These are phyloP conservation scores for Aethina tumida DNA, from an alignment of 1,140 invertebrate species.

Conservation along the genomic window DNA sequence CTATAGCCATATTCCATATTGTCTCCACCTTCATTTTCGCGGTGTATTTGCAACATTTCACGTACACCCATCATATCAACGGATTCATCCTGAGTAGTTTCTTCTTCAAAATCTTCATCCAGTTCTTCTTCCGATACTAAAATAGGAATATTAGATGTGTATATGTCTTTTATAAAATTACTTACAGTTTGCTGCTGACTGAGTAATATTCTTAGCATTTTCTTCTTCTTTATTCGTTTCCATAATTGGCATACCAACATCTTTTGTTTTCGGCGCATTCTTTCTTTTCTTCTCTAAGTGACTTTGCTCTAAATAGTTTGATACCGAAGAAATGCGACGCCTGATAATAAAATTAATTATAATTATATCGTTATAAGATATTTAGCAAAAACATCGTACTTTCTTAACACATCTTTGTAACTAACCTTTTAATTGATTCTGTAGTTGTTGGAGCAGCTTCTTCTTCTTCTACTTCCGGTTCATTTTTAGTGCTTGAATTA, in stretches of 20 bases:
- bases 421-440: slow-evolving; percentile 17
- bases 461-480: slow-evolving; percentile 14
- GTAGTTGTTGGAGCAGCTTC: slow-evolving; percentile 9
- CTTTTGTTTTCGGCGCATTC: slow-evolving; percentile 1
- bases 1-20: slow-evolving; percentile 21
- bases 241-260: slow-evolving; percentile 18
- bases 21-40: slow-evolving; percentile 26
- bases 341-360: not conserved
- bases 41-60: slow-evolving; percentile 29
- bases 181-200: not conserved
- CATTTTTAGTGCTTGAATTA: slow-evolving; percentile 43
- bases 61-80: slow-evolving; percentile 24
- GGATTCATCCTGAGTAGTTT: slow-evolving; percentile 17
- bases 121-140: slow-evolving; percentile 19
- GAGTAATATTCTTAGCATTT: not conserved
- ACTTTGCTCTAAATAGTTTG: not conserved
- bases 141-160: slow-evolving; percentile 6
- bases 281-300: not conserved
- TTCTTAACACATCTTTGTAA: slow-evolving; percentile 3
- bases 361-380: slow-evolving; percentile 1
- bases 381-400: not conserved
- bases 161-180: not conserved
- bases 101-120: slow-evolving; percentile 27
- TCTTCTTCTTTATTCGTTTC: slow-evolving; percentile 11
- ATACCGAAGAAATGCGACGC: not conserved